Evolutionary conservation across 2,888 invertebrate genomes (phyloP).

Genomic region (Campopleginae sp.): DNA sequence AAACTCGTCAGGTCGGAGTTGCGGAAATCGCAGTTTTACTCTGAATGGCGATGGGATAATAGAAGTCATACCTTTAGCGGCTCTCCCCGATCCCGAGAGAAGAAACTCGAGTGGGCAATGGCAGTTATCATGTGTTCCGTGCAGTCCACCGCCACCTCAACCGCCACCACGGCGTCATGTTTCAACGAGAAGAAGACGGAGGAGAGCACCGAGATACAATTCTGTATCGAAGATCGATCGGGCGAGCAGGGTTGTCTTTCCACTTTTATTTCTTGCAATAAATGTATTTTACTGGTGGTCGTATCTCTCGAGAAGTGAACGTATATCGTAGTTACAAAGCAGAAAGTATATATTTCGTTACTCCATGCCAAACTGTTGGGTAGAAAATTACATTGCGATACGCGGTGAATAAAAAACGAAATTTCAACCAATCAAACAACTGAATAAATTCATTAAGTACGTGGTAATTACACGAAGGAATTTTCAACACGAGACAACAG

Average conservation of each 20-base stretch:
- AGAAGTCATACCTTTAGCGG: slow-evolving; percentile 88
- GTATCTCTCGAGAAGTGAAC: slow-evolving; percentile 88
- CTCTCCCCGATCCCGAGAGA: slow-evolving; percentile 85
- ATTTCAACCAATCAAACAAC: neutral
- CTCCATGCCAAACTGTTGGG: neutral
- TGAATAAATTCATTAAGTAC: neutral
- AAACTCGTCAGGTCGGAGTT: slow-evolving; percentile 65
- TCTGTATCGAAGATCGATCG: slow-evolving; percentile 93
- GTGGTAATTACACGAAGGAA: neutral
- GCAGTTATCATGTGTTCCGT: slow-evolving; percentile 83
- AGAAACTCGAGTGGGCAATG: slow-evolving; percentile 72
- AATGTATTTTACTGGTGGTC: slow-evolving; percentile 93
- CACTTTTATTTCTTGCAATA: slow-evolving; percentile 90
- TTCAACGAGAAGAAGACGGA: slow-evolving; percentile 79
- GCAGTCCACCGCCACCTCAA: slow-evolving; percentile 78
- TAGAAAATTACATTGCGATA: slow-evolving; percentile 2
- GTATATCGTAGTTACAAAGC: slow-evolving; percentile 83
- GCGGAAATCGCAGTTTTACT: slow-evolving; percentile 70
- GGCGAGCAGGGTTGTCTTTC: slow-evolving; percentile 91
- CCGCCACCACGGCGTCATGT: slow-evolving; percentile 64
- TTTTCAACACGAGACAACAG: slow-evolving; percentile 31
- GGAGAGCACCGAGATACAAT: slow-evolving; percentile 88
- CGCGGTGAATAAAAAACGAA: slow-evolving; percentile 9
- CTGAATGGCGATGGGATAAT: slow-evolving; percentile 79
- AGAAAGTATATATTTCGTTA: slow-evolving; percentile 33